Evolutionary conservation across 2,888 invertebrate species (phyloP), one percentile per base, ranked within the genome.

Genomic region (Clivina fossor): DNA sequence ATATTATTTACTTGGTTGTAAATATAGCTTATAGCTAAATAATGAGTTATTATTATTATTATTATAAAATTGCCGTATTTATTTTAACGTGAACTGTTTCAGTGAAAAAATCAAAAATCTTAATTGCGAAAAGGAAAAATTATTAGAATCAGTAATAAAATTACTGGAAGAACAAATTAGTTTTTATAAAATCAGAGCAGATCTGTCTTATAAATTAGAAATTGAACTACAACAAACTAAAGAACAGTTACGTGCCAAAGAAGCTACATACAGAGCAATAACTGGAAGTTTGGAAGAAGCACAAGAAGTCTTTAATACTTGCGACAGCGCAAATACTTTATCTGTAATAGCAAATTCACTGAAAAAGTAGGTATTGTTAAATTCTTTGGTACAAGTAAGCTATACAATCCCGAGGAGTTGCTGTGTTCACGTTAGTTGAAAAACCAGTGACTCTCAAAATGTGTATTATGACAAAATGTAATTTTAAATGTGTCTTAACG

Each of bases 291-390:
- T 73, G 30, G 76, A 77, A 0, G 84, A 86, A 56, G 83, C 83
- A 0, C 82, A 84, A 19, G 76, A 79, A 47, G 77, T 86, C 73
- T 65, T 88, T 1, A 71, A 76, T 57, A 76, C 77, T 9, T 81
- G 82, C 64, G 73, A 71, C 0, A 80, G 83, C 71, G 69, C 79
- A 0, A 69, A 77, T n/a, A 80, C 81, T 0, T 70, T 88, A 4
- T 77, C 80, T 18, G 77, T 80, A 1, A 81, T 84, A 65, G 81
- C 82, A 0, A 76, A 79, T 0, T 80, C 83, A 8, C 73, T 86
- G 13, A 86, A 86, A 71, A 80, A 82, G 84, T 84, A 69, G 32
- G 28, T n/a, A n/a, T n/a, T n/a, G n/a, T n/a, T n/a, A n/a, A n/a
- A n/a, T n/a, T n/a, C n/a, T n/a, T n/a, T n/a, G n/a, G n/a, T n/a